Percentiles rank a stretch among this genome's conserved stretches.
phyloP scores from a whole-genome alignment of 2,113 vertebrate genomes.

The Heliornis fulica region DNA sequence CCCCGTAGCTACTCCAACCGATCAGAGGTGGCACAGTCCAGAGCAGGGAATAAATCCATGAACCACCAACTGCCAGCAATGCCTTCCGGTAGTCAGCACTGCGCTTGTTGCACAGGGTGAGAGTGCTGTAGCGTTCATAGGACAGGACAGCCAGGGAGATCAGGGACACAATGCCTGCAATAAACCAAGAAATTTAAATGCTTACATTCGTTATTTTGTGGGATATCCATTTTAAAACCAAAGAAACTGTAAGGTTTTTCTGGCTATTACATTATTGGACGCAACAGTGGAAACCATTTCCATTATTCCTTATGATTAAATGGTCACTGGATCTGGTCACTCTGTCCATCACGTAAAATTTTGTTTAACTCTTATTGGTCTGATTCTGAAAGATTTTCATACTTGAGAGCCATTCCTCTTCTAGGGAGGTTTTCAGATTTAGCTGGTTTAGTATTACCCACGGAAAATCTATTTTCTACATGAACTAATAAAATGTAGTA shows the following conservation, averaged over 20 bases:
- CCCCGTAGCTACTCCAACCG: conserved; percentile 86
- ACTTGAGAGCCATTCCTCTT: not conserved
- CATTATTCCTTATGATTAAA: not conserved
- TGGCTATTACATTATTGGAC: not conserved
- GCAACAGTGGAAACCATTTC: not conserved
- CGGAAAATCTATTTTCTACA: not conserved
- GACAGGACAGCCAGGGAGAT: conserved; percentile 86
- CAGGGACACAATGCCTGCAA: conserved; percentile 85
- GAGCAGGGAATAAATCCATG: conserved; percentile 86
- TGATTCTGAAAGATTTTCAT: not conserved
- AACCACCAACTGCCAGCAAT: conserved; percentile 77
- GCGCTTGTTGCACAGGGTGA: conserved; percentile 81
- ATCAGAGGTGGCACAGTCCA: conserved; percentile 88
- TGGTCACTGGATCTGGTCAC: not conserved
- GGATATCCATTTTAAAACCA: not conserved
- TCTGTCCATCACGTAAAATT: not conserved
- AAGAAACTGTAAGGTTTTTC: not conserved
- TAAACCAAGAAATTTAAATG: not conserved
- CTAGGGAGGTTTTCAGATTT: not conserved
- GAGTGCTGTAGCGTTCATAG: conserved; percentile 86
- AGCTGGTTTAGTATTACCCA: not conserved
- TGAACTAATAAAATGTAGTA: not conserved
- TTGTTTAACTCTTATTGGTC: not conserved
- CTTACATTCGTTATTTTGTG: not conserved
- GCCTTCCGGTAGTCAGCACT: conserved; percentile 76